Base-by-base conservation (phyloP, 2,113 vertebrate genomes). In the Planiliza haematocheilus region DNA sequence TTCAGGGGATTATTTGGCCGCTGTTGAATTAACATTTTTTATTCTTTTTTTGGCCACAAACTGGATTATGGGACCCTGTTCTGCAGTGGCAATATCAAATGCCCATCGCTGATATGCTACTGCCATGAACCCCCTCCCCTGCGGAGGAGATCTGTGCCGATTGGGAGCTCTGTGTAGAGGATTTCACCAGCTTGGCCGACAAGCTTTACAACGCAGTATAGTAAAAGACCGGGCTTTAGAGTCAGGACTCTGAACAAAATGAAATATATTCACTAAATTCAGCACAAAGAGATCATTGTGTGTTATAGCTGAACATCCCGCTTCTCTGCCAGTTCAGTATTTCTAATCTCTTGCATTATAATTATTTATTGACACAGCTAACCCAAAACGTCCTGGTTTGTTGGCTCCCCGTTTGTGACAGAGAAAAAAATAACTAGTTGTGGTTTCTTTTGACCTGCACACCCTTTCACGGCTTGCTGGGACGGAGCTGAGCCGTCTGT, bases 11-110 rank as follows among this genome's bases (percentile, higher is more conserved):
- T 92, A 89, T 84, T 85, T 49, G 74, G 83, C 83, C 61, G 84
- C 87, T 82, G 87, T 74, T 91, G 90, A 94, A 94, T 91, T 91
- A 92, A 91, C 88, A 88, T 90, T 94, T 92, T 30, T 92, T 87
- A 91, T 92, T 93, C 85, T 85, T 88, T 91, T 91, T 91, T 77
- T 77, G 88, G 85, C 82, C 88, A 82, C 86, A 92, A 93, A 94
- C 90, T 90, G 90, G 93, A 93, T 93, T 94, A 94, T 87, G 79
- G 56, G 77, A 84, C 78, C 78, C 68, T 79, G 71, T 79, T 85
- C 79, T 78, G 85, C 85, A 75, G 81, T 81, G 79, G 80, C 83
- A 73, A 88, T 88, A 92, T 91, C 88, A 86, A 88, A 90, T 88
- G 88, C 70, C 87, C 88, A 90, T 91, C 90, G 58, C 83, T 90